A percentile compares a stretch with the other conserved stretches of the same genome.
Conservation (phyloP, 1,140 invertebrate species). For the Oryctes rhinoceros region DNA sequence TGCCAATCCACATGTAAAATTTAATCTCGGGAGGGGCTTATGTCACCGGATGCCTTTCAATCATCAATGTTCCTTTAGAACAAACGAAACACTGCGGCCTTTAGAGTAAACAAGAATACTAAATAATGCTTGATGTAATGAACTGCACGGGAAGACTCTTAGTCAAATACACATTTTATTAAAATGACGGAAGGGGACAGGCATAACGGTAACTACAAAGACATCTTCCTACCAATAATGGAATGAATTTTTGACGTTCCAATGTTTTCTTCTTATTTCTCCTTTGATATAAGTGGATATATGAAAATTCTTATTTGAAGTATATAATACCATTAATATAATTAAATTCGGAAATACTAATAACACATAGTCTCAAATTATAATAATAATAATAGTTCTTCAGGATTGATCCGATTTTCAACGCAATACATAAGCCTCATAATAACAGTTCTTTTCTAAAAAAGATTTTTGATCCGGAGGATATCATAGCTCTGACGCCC, state of each 20-base stretch:
- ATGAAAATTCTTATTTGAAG: no score
- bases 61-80: constrained; percentile 58
- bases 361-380: no score
- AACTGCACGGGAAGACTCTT: constrained; percentile 41
- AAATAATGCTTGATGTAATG: constrained; percentile 52
- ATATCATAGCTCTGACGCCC: no score
- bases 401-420: no score
- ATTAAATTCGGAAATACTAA: background rate
- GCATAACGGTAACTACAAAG: background rate
- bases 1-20: constrained; percentile 61
- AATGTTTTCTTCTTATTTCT: background rate
- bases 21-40: constrained; percentile 55
- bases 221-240: constrained; percentile 25
- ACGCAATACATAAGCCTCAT: no score
- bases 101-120: constrained; percentile 55
- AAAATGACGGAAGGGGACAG: constrained; percentile 20
- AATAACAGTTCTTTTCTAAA: no score
- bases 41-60: constrained; percentile 55
- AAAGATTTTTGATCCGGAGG: no score
- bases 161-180: constrained; percentile 43
- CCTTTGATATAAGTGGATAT: background rate
- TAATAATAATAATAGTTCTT: no score
- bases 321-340: background rate
- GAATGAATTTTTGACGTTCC: constrained; percentile 27
- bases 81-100: constrained; percentile 55